Evolutionary conservation across 2,113 vertebrate genomes (phyloP).

Genomic region (Cochlearius cochlearius): DNA sequence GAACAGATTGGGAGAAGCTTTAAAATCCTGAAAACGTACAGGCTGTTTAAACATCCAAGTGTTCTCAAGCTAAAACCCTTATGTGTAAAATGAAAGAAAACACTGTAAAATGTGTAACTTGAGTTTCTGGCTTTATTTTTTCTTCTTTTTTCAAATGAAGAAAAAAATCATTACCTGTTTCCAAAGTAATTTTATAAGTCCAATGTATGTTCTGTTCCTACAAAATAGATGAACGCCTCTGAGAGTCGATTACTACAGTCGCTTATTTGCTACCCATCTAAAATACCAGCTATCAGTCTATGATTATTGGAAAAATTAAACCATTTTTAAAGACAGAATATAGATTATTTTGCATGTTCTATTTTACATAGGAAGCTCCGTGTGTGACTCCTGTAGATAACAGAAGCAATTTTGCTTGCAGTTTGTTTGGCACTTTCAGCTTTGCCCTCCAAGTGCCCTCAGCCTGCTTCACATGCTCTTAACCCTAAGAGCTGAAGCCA

Average conservation of each 20-base stretch:
- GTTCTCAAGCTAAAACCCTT: background rate
- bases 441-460: background rate
- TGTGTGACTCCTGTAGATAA: background rate
- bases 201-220: background rate
- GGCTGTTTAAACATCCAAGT: background rate
- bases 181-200: background rate
- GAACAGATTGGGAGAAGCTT: background rate
- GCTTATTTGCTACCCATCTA: background rate
- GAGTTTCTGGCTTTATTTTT: background rate
- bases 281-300: background rate
- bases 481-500: background rate
- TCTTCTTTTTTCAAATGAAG: background rate
- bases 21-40: background rate
- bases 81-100: background rate
- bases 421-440: background rate
- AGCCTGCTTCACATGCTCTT: background rate
- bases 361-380: background rate
- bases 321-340: background rate
- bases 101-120: background rate
- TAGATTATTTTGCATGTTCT: background rate
- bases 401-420: background rate
- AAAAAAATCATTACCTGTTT: background rate
- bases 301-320: background rate
- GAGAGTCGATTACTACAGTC: background rate
- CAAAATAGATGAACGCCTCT: background rate